Conservation (phyloP, 1,140 invertebrate species). For the Sarcophaga bullata region DNA sequence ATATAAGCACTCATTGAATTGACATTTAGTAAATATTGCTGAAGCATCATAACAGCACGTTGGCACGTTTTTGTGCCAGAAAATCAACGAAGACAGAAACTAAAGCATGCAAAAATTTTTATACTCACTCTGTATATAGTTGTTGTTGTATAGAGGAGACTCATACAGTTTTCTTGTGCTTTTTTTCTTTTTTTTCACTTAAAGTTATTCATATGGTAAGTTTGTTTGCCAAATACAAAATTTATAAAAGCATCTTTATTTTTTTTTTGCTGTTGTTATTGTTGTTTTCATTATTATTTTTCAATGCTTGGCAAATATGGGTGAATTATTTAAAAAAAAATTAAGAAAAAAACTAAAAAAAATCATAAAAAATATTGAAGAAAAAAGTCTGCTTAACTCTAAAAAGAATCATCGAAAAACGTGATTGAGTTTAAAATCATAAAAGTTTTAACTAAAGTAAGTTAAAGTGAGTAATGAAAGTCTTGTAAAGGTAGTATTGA, state of each 20-base stretch:
- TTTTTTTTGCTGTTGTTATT: neutral
- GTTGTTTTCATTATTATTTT: too few species aligned
- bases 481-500: too few species aligned
- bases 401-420: neutral
- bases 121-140: too few species aligned
- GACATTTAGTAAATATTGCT: conserved; percentile 10
- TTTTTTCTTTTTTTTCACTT: too few species aligned
- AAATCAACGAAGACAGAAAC: conserved; percentile 8
- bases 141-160: too few species aligned
- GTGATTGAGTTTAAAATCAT: conserved; percentile 15
- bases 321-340: neutral
- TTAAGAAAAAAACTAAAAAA: too few species aligned
- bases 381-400: too few species aligned
- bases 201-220: too few species aligned
- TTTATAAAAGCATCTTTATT: neutral
- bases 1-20: conserved; percentile 15
- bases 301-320: neutral
- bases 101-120: conserved; percentile 5
- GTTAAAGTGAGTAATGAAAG: too few species aligned
- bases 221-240: too few species aligned
- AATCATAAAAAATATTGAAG: too few species aligned
- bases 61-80: conserved; percentile 13
- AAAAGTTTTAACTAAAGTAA: neutral
- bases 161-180: too few species aligned
- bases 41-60: conserved; percentile 8